Conservation (phyloP, 2,797 vertebrate genomes). For the Catamblyrhynchus diadema region DNA sequence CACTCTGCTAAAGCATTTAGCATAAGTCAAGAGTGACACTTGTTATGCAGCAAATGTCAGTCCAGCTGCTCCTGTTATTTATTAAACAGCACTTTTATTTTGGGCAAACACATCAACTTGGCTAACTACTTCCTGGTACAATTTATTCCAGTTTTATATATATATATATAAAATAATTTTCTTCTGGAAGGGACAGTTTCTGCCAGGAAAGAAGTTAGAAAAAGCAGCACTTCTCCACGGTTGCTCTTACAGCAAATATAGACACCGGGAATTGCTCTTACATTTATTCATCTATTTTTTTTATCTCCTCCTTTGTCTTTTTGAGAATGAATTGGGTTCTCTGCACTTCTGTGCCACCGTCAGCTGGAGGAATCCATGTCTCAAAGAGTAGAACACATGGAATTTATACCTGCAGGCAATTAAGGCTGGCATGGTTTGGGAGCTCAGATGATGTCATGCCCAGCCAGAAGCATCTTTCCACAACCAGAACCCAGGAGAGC, state of each 20-base stretch:
- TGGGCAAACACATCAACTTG: not conserved
- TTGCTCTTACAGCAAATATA: not conserved
- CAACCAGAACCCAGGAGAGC: conserved; percentile 27
- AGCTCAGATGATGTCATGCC: conserved; percentile 35
- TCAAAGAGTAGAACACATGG: not conserved
- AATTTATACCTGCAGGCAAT: not conserved
- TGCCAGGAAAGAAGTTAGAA: not conserved
- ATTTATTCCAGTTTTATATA: not conserved
- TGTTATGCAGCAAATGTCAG: not conserved
- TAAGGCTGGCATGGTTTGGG: not conserved
- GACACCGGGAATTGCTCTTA: not conserved
- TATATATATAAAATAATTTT: not conserved
- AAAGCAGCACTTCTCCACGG: not conserved
- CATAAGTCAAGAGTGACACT: not conserved
- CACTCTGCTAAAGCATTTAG: not conserved
- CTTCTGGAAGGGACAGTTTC: not conserved
- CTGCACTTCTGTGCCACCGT: not conserved
- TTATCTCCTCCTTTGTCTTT: not conserved
- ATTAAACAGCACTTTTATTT: conserved; percentile 3
- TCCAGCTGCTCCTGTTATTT: conserved; percentile 9
- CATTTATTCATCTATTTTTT: not conserved
- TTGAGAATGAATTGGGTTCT: not conserved
- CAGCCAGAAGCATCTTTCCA: conserved; percentile 35
- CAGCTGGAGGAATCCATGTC: not conserved
- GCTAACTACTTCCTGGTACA: not conserved